phyloP scores from a whole-genome alignment of 2,888 invertebrate species.

The Altica lythri region DNA sequence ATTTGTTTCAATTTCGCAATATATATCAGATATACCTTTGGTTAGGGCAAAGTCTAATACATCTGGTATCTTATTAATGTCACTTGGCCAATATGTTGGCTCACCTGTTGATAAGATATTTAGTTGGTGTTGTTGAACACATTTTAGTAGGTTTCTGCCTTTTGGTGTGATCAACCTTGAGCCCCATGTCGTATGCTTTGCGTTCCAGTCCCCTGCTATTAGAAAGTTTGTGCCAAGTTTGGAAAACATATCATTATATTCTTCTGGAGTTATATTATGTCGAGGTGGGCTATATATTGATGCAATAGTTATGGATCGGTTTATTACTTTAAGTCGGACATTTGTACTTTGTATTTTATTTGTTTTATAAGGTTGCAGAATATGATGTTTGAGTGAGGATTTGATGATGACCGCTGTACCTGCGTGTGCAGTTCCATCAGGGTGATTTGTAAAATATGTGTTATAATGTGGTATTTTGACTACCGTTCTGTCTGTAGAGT shows the following conservation, averaged over 20 bases:
- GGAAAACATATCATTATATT: background rate
- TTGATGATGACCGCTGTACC: background rate
- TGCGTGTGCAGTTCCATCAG: background rate
- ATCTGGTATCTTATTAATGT: background rate
- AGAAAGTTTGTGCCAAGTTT: background rate
- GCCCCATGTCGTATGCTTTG: background rate
- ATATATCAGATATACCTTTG: background rate
- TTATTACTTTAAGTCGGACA: background rate
- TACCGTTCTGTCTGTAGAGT: background rate
- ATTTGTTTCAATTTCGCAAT: background rate
- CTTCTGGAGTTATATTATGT: background rate
- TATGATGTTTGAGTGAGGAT: background rate
- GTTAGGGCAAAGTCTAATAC: background rate
- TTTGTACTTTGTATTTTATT: conserved; percentile 1
- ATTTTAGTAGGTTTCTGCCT: background rate
- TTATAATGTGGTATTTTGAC: background rate
- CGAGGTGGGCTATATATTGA: too few relatives aligned
- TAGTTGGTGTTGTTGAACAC: background rate
- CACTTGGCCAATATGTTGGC: background rate
- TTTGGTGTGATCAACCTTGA: conserved; percentile 1
- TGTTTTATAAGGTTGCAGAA: background rate
- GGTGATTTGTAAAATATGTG: background rate
- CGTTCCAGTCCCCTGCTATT: background rate
- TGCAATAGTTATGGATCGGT: conserved; percentile 1
- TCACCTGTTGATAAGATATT: background rate